Evolutionary conservation across 2,888 invertebrate species (phyloP), one percentile per base, ranked within the genome.

Genomic region (Orthonychiurus folsomi): DNA sequence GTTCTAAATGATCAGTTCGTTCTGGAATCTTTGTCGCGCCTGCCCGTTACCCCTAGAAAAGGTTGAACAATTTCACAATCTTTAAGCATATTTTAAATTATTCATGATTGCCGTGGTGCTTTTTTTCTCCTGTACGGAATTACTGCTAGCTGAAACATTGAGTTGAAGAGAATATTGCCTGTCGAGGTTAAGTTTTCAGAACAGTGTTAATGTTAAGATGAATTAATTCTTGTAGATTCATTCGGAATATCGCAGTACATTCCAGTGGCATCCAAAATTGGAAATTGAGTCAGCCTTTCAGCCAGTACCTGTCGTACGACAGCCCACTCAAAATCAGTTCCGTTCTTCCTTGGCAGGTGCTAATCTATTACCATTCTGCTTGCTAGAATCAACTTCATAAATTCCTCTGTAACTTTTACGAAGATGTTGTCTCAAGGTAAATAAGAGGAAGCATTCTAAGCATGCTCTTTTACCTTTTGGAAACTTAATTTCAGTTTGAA

Each of bases 11-110:
- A 92, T 93, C 84, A 92, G 92, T 82, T 91, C 92, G 84, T 92
- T 93, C 84, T 92, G 92, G 91, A 93, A 92, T 83, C 83, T 93
- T 83, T 93, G 93, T 83, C 88, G 92, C 81, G 90, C 92, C 84
- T 93, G 93, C 84, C 93, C 92, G 81, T 90, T 92, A 90, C 91
- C 92, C 80, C 88, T 91, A 79, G 93, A 92, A 84, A 92, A 92
- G 91, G 93, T 93, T 83, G 81, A 63, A 63, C 63, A 66, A 23
- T 20, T 5, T 15, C 15, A 9, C 15, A 37, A 15, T 37, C 37
- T 15, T 37, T 37, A 37, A 37, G 15, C 9, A 37, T 37, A 9
- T 15, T 37, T 9, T 37, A 37, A 37, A 9, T 37, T 37, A 37
- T 37, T 37, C 9, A 9, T 37, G 15, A 9, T 37, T 15, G 9